A percentile compares a stretch with the other conserved stretches of the same genome.
Evolutionary conservation across 1,140 invertebrate genomes (phyloP).

Genomic region (Cheumatopsyche charites): DNA sequence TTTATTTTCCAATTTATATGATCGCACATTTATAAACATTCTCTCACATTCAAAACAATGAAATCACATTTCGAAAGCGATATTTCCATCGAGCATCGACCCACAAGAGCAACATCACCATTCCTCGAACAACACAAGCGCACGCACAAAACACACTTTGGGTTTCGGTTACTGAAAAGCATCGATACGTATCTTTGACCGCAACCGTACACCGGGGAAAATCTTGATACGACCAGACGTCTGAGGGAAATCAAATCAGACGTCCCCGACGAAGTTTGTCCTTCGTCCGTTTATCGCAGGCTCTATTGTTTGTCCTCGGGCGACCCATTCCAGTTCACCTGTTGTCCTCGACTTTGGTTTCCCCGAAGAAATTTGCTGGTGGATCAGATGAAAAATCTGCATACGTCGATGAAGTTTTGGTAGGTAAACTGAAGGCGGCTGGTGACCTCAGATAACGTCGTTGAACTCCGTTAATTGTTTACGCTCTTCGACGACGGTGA

Average conservation of each 20-base stretch:
- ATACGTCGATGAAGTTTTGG: background rate
- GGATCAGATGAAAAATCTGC: background rate
- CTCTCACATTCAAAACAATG: no score
- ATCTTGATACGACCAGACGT: conserved; percentile 11
- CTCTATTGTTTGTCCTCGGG: conserved; percentile 16
- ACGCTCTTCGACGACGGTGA: no score
- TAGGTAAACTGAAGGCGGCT: background rate
- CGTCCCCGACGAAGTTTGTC: conserved; percentile 9
- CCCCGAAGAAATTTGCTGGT: background rate
- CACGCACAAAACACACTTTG: no score
- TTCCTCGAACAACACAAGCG: no score
- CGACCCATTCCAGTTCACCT: background rate
- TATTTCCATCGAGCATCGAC: no score
- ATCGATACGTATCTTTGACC: background rate
- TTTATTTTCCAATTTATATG: no score
- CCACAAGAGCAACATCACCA: no score
- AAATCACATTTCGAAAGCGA: no score
- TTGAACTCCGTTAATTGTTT: background rate
- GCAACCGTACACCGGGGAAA: background rate
- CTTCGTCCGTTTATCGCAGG: conserved; percentile 13
- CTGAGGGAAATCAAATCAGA: conserved; percentile 10
- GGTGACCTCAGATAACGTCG: background rate
- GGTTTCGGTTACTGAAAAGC: no score
- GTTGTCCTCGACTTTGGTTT: background rate
- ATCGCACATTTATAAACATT: no score